A percentile compares a stretch with the other conserved stretches of the same genome.
Conservation (phyloP, 2,888 invertebrate genomes). For the Zele albiditarsus region DNA sequence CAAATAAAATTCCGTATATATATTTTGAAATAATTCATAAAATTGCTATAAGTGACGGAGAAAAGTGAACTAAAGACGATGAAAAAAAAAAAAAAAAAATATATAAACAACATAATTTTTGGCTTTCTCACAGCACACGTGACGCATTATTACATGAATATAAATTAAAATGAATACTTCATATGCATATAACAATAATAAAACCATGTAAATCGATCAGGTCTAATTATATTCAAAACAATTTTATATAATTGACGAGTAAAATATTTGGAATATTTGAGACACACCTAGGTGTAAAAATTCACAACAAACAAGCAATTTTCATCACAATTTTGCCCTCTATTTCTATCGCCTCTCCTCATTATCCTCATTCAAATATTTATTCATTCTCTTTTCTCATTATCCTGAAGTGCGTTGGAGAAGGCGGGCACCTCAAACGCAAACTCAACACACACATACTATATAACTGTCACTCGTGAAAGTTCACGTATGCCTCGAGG, state of each 20-base stretch:
- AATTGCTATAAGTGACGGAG: neutral
- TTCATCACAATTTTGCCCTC: neutral
- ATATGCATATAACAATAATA: neutral
- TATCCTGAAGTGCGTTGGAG: neutral
- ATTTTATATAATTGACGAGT: neutral
- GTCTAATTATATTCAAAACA: conserved; percentile 1
- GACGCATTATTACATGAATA: neutral
- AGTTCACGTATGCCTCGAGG: conserved; percentile 17
- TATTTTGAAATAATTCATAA: neutral
- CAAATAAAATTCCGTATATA: neutral
- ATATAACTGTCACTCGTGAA: conserved; percentile 21
- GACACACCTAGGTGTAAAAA: neutral
- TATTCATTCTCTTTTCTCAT: neutral
- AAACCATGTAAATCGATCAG: neutral
- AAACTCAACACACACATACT: neutral
- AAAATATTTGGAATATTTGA: neutral
- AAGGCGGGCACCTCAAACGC: neutral
- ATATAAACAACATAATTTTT: neutral
- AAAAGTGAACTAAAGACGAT: neutral
- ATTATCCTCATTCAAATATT: conserved; percentile 2
- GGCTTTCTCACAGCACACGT: neutral
- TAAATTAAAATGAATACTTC: neutral
- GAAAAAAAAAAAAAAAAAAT: neutral
- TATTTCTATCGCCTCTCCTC: neutral
- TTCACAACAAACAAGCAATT: neutral